Evolutionary conservation across 2,888 invertebrate species (phyloP).

Genomic region (Mythimna loreyi): DNA sequence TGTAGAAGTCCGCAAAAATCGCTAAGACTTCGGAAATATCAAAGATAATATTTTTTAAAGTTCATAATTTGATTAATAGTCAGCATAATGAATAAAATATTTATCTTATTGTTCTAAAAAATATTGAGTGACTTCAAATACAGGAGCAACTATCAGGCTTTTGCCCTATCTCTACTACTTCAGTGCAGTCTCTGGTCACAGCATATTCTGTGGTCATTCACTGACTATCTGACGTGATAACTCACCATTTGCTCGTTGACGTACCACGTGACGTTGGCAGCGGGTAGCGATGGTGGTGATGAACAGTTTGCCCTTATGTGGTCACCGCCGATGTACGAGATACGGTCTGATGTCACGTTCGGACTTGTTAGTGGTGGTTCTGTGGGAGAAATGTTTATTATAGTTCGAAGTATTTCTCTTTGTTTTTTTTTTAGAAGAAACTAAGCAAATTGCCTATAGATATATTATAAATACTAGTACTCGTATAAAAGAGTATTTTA

Average conservation of each 20-base stretch:
- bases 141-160: too few relatives aligned
- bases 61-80: too few relatives aligned
- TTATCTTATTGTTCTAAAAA: too few relatives aligned
- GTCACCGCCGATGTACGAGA: conserved; percentile 91
- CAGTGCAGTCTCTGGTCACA: neutral
- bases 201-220: conserved; percentile 8
- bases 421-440: neutral
- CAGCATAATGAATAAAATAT: too few relatives aligned
- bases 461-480: too few relatives aligned
- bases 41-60: too few relatives aligned
- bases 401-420: neutral
- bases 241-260: conserved; percentile 90
- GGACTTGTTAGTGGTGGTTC: conserved; percentile 91
- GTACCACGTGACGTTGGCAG: conserved; percentile 92
- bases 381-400: conserved; percentile 61
- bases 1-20: too few relatives aligned
- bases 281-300: conserved; percentile 91
- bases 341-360: conserved; percentile 90
- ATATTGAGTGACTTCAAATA: too few relatives aligned
- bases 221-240: conserved; percentile 31
- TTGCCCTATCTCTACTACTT: too few relatives aligned
- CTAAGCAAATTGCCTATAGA: too few relatives aligned
- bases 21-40: too few relatives aligned
- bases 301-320: conserved; percentile 91
- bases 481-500: too few relatives aligned